A percentile compares a stretch with the other conserved stretches of the same genome.
Conservation (phyloP, 2,888 invertebrate genomes). For the Clanis bilineata region DNA sequence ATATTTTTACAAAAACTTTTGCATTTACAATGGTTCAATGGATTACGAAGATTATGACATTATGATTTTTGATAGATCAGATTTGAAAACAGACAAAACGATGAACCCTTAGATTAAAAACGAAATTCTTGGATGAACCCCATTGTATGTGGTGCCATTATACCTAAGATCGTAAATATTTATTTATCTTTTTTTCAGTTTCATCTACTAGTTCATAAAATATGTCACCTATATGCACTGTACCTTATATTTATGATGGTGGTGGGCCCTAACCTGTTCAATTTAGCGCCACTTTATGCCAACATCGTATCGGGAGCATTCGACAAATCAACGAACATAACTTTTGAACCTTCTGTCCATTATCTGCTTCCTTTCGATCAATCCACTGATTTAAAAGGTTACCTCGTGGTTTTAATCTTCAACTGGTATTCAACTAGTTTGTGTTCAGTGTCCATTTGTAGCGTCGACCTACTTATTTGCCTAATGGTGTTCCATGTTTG, state of each 20-base stretch:
- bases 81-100: too few species aligned
- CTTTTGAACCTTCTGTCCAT: constrained; percentile 27
- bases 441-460: constrained; percentile 21
- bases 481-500: constrained; percentile 33
- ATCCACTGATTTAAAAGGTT: constrained; percentile 19
- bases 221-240: constrained; percentile 19
- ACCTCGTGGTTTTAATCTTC: constrained; percentile 18
- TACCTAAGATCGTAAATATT: too few species aligned
- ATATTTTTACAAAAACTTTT: too few species aligned
- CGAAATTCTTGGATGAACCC: too few species aligned
- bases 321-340: constrained; percentile 16
- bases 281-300: constrained; percentile 20
- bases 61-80: too few species aligned
- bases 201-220: constrained; percentile 18
- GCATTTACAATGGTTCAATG: too few species aligned
- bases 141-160: too few species aligned
- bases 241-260: constrained; percentile 6
- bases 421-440: constrained; percentile 26
- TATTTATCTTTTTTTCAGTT: constrained; percentile 18
- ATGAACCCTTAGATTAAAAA: too few species aligned
- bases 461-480: constrained; percentile 27
- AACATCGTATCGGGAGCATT: constrained; percentile 17
- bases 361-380: constrained; percentile 27
- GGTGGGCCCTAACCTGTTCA: constrained; percentile 17
- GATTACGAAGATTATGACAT: too few species aligned